Percentiles rank a stretch among this genome's conserved stretches.
Evolutionary conservation across 2,888 invertebrate species (phyloP).

Genomic region (Esperia sulphurella): DNA sequence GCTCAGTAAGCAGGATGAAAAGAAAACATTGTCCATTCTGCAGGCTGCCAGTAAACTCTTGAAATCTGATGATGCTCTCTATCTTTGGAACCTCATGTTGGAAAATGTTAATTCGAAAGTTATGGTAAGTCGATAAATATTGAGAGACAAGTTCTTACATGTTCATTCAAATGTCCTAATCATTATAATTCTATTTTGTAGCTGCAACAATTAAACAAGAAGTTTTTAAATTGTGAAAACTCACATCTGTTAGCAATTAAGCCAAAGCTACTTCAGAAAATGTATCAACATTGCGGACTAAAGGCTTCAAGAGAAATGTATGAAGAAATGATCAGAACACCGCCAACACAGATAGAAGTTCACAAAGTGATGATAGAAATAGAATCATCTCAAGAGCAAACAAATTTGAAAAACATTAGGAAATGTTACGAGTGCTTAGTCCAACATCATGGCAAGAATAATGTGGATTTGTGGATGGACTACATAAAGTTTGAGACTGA

Average conservation of each 20-base stretch:
- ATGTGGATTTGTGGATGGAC: constrained; percentile 85
- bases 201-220: constrained; percentile 55
- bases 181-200: constrained; percentile 21
- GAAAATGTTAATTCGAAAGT: constrained; percentile 49
- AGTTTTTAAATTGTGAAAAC: constrained; percentile 68
- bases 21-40: constrained; percentile 45
- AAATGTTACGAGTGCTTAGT: constrained; percentile 81
- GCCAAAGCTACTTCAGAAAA: constrained; percentile 81
- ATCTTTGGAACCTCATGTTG: constrained; percentile 53
- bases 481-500: constrained; percentile 85
- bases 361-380: constrained; percentile 82
- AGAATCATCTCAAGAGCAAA: constrained; percentile 64
- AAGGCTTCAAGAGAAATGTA: constrained; percentile 81
- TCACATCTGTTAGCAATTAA: constrained; percentile 74
- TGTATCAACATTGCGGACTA: constrained; percentile 67
- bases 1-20: constrained; percentile 50
- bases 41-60: constrained; percentile 53
- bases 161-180: background rate
- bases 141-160: background rate
- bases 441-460: constrained; percentile 82
- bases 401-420: constrained; percentile 71
- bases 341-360: constrained; percentile 80
- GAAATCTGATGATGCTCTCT: constrained; percentile 44
- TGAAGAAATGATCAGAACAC: constrained; percentile 74
- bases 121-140: constrained; percentile 30